Evolutionary conservation across 2,113 vertebrate species (phyloP).

Genomic region (Chaetorhynchus papuensis): DNA sequence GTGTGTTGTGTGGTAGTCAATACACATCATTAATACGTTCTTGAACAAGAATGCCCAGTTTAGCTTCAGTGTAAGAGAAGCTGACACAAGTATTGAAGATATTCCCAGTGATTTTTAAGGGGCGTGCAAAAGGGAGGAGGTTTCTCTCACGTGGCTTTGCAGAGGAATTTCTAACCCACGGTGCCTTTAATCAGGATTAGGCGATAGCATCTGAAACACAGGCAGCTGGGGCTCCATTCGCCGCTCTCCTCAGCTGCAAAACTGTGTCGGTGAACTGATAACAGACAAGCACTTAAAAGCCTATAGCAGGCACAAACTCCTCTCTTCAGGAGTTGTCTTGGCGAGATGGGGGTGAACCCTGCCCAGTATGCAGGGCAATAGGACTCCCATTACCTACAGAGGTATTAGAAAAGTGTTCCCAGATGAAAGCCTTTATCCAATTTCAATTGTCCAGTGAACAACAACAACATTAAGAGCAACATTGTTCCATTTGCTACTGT

Average conservation of each 20-base stretch:
- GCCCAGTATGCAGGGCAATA: background rate
- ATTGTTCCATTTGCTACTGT: conserved; percentile 71
- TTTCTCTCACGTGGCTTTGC: background rate
- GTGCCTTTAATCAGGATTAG: background rate
- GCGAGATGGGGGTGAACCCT: background rate
- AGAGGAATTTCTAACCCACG: background rate
- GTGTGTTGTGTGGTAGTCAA: background rate
- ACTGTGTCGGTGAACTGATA: background rate
- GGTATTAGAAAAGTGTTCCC: conserved; percentile 68
- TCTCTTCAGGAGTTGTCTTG: background rate
- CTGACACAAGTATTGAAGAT: no score
- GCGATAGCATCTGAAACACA: background rate
- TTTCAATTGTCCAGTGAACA: conserved; percentile 67
- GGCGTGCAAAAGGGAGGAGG: fast-evolving
- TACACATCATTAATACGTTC: background rate
- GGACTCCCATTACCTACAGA: conserved; percentile 63
- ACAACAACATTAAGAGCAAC: conserved; percentile 60
- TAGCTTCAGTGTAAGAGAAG: background rate
- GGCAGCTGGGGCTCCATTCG: background rate
- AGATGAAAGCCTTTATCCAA: conserved; percentile 75
- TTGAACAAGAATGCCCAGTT: background rate
- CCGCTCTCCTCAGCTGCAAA: background rate
- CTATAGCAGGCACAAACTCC: background rate
- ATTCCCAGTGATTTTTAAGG: background rate
- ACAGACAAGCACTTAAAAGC: background rate